A percentile compares a stretch with the other conserved stretches of the same genome.
These are phyloP conservation scores for Capitella teleta DNA, from an alignment of 1,140 invertebrate species.

Conservation along the genomic window DNA sequence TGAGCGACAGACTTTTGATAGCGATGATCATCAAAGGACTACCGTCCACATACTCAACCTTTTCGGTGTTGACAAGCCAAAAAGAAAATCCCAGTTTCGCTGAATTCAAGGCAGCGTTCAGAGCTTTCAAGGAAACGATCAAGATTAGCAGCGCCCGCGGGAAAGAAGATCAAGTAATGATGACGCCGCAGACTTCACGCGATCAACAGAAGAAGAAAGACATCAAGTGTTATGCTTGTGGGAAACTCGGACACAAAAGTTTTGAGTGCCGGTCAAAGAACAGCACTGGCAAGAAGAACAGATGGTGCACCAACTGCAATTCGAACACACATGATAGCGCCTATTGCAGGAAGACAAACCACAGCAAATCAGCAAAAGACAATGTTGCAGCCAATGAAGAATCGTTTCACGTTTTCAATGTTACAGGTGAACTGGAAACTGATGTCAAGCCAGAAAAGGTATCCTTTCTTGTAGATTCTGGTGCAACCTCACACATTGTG, in stretches of 20 bases:
- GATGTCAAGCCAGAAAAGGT: background rate
- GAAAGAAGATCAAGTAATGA: background rate
- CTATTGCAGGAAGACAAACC: background rate
- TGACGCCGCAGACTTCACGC: background rate
- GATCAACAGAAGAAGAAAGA: background rate
- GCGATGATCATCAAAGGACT: constrained; percentile 16
- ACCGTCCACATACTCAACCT: constrained; percentile 8
- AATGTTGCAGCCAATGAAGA: background rate
- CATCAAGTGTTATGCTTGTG: background rate
- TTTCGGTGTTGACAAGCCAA: constrained; percentile 5
- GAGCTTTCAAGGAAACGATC: constrained; percentile 14
- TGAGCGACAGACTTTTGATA: constrained; percentile 15
- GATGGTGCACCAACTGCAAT: background rate
- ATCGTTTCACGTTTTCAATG: background rate
- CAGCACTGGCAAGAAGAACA: background rate
- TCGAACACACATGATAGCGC: background rate
- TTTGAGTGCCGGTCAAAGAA: background rate
- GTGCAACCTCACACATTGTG: constrained; percentile 13
- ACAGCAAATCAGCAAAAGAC: background rate
- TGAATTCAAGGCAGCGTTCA: constrained; percentile 15
- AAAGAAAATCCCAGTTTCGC: constrained; percentile 8
- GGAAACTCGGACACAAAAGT: background rate
- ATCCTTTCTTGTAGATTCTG: constrained; percentile 12
- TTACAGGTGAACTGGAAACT: background rate
- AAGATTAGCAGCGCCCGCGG: background rate